Percentiles rank a stretch among this genome's conserved stretches.
phyloP scores from a whole-genome alignment of 2,113 vertebrate genomes.

The Gasterosteus nipponicus region DNA sequence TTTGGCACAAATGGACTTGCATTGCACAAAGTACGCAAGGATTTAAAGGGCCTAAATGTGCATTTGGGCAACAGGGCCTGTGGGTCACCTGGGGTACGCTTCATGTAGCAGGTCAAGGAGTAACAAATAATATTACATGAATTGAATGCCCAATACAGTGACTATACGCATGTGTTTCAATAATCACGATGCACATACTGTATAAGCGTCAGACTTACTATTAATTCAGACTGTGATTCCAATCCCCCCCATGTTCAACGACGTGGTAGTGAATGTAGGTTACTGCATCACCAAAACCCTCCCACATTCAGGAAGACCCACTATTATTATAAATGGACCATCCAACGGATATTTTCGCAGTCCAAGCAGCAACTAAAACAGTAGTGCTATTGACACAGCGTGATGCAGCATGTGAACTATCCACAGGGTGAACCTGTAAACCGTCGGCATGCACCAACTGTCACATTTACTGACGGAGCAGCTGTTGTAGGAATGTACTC shows the following conservation, averaged over 20 bases:
- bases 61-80: not conserved
- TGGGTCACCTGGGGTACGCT: not conserved
- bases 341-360: not conserved
- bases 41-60: conserved; percentile 13
- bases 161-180: not conserved
- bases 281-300: conserved; percentile 30
- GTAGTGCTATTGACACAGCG: conserved; percentile 7
- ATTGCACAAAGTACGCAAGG: conserved; percentile 15
- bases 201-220: not conserved
- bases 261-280: conserved; percentile 30
- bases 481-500: conserved; percentile 56
- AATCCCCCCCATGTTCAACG: not conserved
- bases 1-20: conserved; percentile 13
- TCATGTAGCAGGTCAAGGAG: not conserved
- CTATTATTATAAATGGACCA: conserved; percentile 3
- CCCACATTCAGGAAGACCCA: conserved; percentile 1
- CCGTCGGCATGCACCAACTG: conserved; percentile 65
- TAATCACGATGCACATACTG: not conserved
- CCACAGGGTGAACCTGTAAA: conserved; percentile 51
- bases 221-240: not conserved
- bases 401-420: conserved; percentile 22
- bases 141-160: not conserved
- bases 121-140: conserved; percentile 2
- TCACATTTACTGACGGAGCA: conserved; percentile 55
- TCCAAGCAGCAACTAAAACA: conserved; percentile 7